A percentile compares a stretch with the other conserved stretches of the same genome.
These are phyloP conservation scores for Periphyllus acericola DNA, from an alignment of 2,888 invertebrate species.

Conservation along the genomic window DNA sequence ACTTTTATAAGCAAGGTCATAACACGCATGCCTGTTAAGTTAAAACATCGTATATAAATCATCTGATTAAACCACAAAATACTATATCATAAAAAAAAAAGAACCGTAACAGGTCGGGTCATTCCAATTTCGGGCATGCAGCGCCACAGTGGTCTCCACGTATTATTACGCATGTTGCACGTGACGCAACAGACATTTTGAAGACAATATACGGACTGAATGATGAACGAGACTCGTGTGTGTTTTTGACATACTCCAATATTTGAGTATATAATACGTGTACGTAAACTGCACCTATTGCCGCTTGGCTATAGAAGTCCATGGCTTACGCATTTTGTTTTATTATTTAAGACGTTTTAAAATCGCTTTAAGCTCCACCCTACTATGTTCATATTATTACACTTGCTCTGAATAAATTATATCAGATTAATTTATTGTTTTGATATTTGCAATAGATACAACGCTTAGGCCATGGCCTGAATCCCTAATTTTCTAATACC, in stretches of 20 bases:
- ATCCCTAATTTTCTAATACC: slow-evolving; percentile 23
- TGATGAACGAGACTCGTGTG: slow-evolving; percentile 49
- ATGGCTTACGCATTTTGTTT: background rate
- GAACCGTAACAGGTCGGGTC: slow-evolving; percentile 40
- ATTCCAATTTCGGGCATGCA: slow-evolving; percentile 56
- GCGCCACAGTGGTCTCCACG: slow-evolving; percentile 27
- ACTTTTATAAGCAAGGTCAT: slow-evolving; percentile 47
- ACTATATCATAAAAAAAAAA: slow-evolving; percentile 19
- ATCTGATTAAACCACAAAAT: slow-evolving; percentile 55
- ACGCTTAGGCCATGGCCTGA: slow-evolving; percentile 41
- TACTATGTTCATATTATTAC: background rate
- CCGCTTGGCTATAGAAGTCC: slow-evolving; percentile 2
- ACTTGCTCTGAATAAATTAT: slow-evolving; percentile 4
- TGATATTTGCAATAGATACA: slow-evolving; percentile 29
- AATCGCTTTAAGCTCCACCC: background rate
- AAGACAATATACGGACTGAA: slow-evolving; percentile 23
- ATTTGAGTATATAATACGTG: slow-evolving; percentile 2
- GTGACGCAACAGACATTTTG: slow-evolving; percentile 32
- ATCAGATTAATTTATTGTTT: slow-evolving; percentile 35
- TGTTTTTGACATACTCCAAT: slow-evolving; percentile 44
- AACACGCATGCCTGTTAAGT: background rate
- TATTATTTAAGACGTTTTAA: background rate
- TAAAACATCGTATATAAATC: slow-evolving; percentile 40
- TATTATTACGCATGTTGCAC: background rate
- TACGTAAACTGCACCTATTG: slow-evolving; percentile 34